Base-by-base conservation (phyloP, 2,113 vertebrate genomes). In the Sardina pilchardus region DNA sequence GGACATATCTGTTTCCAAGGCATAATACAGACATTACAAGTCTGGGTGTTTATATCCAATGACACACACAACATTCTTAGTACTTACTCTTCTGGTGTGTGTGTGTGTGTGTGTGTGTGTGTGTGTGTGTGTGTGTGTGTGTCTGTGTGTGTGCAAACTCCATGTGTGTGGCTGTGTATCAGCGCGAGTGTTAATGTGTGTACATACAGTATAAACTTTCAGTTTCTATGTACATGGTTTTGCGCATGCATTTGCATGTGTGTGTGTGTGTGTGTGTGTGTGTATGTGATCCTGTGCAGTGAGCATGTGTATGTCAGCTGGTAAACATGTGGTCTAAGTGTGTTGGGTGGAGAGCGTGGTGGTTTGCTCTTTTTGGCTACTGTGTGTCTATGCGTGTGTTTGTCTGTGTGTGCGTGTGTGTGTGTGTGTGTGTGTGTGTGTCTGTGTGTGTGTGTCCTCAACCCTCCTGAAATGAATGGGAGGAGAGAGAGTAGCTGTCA, bases 51-150 rank as follows among this genome's bases (percentile, higher is more conserved):
- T 47, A 14, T 47, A 14, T 47, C 45, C 26, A 16, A 36, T 21
- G 6, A 21, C 26, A 10, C 26, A 80, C 12, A 1, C 45, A 14
- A 14, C 1, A 47, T 14, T 47, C 7, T 8, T 8, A 8, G 12
- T 1, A 8, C 45, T 10, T 47, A 14, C 45, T 47, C 8, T 47
- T 8, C 14, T 8, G 4, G 59, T 63, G 24, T 63, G 34, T 42
- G 82, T 83, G 26, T 83, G 82, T 83, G 82, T 56, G 50, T 59
- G 82, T 39, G 82, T 83, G 82, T 53, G 82, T 83, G 82, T 63
- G 82, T 42, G 53, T 44, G 47, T 83, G 82, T n/a, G 47, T 83
- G 47, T 53, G 82, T 39, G 48, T 83, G 82, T 83, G 82, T 56
- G 26, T 34, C 2, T 83, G 48, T 56, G 82, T 83, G 82, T 53